Percentiles rank a stretch among this genome's conserved stretches.
phyloP scores from a whole-genome alignment of 2,797 vertebrate species.

The Pitangus sulphuratus region DNA sequence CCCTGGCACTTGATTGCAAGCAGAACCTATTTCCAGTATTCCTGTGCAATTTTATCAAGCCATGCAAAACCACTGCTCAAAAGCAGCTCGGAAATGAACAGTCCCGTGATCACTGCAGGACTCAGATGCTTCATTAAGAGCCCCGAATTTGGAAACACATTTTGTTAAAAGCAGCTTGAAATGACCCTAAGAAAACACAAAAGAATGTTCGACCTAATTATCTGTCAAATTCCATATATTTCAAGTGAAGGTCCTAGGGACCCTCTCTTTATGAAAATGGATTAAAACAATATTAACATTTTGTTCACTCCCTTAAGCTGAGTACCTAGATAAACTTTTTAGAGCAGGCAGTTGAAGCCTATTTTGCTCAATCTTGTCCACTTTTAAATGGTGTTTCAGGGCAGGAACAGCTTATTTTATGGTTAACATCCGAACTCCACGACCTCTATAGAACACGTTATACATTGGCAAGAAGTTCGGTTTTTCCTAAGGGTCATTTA shows the following conservation, averaged over 20 bases:
- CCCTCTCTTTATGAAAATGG: background rate
- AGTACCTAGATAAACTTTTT: background rate
- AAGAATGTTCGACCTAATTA: conserved; percentile 37
- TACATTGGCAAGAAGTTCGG: background rate
- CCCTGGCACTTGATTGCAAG: background rate
- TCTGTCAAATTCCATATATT: conserved; percentile 17
- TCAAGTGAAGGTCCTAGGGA: background rate
- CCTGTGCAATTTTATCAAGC: background rate
- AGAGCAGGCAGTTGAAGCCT: background rate
- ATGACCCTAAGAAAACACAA: conserved; percentile 14
- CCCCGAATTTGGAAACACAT: background rate
- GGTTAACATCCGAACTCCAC: background rate
- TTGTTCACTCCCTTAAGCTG: background rate
- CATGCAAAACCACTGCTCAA: background rate
- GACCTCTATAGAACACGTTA: background rate
- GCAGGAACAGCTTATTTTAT: background rate
- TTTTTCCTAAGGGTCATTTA: conserved; percentile 10
- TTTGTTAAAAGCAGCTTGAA: conserved; percentile 32
- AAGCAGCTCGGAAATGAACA: background rate
- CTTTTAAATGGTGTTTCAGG: background rate
- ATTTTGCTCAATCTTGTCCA: background rate
- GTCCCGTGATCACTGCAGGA: background rate
- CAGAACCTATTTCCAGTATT: conserved; percentile 15
- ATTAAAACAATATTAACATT: background rate
- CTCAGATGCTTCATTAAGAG: background rate